Evolutionary conservation across 2,113 vertebrate species (phyloP).

Genomic region (Protobothrops mucrosquamatus): DNA sequence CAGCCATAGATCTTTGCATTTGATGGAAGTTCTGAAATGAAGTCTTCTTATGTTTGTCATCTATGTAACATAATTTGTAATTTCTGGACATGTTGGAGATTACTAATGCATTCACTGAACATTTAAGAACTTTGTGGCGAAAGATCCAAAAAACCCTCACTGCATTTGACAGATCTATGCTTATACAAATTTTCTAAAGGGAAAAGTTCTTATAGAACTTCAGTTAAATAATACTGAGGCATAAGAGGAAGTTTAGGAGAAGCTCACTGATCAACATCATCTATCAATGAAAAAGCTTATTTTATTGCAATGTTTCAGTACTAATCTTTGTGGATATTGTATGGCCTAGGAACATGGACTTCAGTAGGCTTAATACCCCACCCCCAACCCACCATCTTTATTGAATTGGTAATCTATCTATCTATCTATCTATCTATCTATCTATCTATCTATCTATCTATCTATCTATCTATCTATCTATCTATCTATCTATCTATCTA

Average conservation of each 20-base stretch:
- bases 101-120: background rate
- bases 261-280: constrained; percentile 24
- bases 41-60: background rate
- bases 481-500: background rate
- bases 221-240: constrained; percentile 21
- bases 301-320: constrained; percentile 19
- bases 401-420: background rate
- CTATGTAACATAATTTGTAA: background rate
- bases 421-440: background rate
- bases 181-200: background rate
- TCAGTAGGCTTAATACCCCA: background rate
- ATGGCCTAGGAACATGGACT: background rate
- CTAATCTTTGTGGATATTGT: constrained; percentile 21
- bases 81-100: background rate
- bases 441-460: background rate
- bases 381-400: background rate
- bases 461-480: background rate
- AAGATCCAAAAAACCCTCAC: no score
- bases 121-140: background rate
- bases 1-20: background rate
- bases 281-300: background rate
- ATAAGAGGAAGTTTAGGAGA: background rate
- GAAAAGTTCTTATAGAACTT: background rate
- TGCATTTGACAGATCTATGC: no score
- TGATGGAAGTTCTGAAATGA: background rate